These are phyloP conservation scores for Tetanocera ferruginea DNA, from an alignment of 2,888 invertebrate genomes.

Conservation along the genomic window DNA sequence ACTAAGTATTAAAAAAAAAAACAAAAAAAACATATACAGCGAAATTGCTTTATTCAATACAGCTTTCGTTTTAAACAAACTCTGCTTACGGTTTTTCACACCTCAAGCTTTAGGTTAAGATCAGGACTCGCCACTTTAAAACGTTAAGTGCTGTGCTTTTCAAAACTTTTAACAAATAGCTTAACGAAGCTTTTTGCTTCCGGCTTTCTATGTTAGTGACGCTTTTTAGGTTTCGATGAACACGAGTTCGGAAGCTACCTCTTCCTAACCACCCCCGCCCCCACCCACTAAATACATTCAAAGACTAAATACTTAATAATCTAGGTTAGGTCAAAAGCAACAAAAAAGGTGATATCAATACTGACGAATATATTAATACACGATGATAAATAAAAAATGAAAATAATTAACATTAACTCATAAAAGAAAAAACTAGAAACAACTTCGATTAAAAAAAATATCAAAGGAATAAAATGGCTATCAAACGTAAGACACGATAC, in stretches of 20 bases:
- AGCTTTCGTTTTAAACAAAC: slow-evolving; percentile 45
- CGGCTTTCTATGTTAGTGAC: slow-evolving; percentile 19
- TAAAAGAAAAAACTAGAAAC: slow-evolving; percentile 39
- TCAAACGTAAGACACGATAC: slow-evolving; percentile 48
- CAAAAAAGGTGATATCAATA: slow-evolving; percentile 63
- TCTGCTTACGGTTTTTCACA: neutral
- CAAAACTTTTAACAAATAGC: neutral
- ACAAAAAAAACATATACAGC: neutral
- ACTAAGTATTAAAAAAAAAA: too few species aligned
- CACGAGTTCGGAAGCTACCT: slow-evolving; percentile 48
- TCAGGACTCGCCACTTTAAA: slow-evolving; percentile 6
- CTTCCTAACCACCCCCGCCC: too few species aligned
- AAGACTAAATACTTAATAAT: neutral
- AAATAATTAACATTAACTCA: slow-evolving; percentile 43
- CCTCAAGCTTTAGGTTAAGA: neutral
- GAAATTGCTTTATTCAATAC: neutral
- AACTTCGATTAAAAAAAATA: slow-evolving; percentile 44
- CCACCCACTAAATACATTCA: too few species aligned
- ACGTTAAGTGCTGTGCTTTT: neutral
- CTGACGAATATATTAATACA: slow-evolving; percentile 68
- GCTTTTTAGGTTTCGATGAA: slow-evolving; percentile 47
- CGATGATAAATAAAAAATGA: slow-evolving; percentile 48
- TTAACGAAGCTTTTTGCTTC: slow-evolving; percentile 13
- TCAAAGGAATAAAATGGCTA: slow-evolving; percentile 50
- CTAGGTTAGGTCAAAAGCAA: slow-evolving; percentile 34